A percentile compares a stretch with the other conserved stretches of the same genome.
Evolutionary conservation across 2,113 vertebrate species (phyloP).

Genomic region (Gymnogyps californianus): DNA sequence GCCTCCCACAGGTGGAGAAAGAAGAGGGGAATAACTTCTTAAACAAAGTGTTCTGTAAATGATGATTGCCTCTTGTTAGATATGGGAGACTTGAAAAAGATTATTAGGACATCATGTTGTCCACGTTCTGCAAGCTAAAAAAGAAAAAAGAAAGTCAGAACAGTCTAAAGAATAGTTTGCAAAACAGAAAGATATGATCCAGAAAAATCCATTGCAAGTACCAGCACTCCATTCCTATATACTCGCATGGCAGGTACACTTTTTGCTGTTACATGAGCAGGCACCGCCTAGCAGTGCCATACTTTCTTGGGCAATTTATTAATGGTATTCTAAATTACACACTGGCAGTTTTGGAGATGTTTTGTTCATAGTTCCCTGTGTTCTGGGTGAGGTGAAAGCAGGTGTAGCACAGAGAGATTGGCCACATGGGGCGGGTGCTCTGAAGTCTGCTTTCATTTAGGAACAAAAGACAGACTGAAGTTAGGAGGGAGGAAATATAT

Average conservation of each 20-base stretch:
- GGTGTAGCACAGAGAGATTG: neutral
- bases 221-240: neutral
- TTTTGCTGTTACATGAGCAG: neutral
- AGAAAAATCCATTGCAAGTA: neutral
- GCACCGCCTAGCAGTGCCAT: neutral
- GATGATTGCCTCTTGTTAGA: neutral
- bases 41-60: neutral
- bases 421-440: neutral
- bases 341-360: neutral
- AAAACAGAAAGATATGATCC: neutral
- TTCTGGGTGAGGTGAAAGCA: neutral
- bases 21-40: neutral
- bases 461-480: neutral
- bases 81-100: neutral
- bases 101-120: neutral
- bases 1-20: neutral
- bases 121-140: neutral
- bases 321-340: neutral
- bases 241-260: neutral
- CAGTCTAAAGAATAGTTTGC: neutral
- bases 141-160: neutral
- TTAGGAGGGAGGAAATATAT: neutral
- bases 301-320: neutral
- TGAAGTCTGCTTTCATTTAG: neutral
- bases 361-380: neutral